These are phyloP conservation scores for Coluber constrictor DNA, from an alignment of 2,797 vertebrate genomes.

Conservation along the genomic window DNA sequence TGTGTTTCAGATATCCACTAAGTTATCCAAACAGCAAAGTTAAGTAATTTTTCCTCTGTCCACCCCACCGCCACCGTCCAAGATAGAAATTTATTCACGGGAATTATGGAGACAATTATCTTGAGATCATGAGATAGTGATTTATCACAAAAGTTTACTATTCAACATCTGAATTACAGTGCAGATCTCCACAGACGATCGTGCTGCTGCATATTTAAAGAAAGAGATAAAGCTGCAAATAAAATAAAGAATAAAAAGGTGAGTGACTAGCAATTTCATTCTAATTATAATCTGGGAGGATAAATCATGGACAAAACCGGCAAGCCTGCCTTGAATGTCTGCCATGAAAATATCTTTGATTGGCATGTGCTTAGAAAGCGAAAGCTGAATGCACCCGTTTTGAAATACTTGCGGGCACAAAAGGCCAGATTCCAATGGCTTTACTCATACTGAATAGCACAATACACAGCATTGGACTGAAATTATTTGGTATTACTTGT, in stretches of 20 bases:
- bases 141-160: conserved; percentile 42
- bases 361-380: background rate
- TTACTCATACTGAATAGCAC: conserved; percentile 13
- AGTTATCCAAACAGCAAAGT: background rate
- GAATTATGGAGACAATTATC: background rate
- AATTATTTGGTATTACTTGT: conserved; percentile 20
- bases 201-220: conserved; percentile 19
- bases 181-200: conserved; percentile 25
- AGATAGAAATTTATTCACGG: conserved; percentile 13
- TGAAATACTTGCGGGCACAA: background rate
- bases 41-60: background rate
- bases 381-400: background rate
- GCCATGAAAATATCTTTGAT: background rate
- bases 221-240: conserved; percentile 17
- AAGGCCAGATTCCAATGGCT: conserved; percentile 13
- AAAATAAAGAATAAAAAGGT: conserved; percentile 23
- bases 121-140: conserved; percentile 24
- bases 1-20: background rate
- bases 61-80: background rate
- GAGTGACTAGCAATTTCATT: background rate
- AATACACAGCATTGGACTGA: conserved; percentile 1
- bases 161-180: conserved; percentile 41
- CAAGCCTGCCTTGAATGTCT: background rate
- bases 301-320: conserved; percentile 8
- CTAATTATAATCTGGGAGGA: conserved; percentile 18